A percentile compares a stretch with the other conserved stretches of the same genome.
Evolutionary conservation across 2,113 vertebrate genomes (phyloP).

Genomic region (Xenus cinereus): DNA sequence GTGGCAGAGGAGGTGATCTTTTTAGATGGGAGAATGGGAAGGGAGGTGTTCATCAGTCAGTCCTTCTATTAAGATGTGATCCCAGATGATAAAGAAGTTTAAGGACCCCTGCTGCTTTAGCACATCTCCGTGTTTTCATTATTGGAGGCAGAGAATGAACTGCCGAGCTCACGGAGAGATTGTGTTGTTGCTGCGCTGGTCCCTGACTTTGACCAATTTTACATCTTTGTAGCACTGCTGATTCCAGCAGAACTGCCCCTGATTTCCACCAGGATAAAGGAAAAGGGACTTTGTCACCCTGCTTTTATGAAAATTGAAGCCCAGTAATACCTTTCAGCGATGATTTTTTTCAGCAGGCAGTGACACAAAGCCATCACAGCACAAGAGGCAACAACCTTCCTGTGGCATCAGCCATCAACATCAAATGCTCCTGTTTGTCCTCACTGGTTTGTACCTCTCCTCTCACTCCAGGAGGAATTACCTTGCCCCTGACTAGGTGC

Average conservation of each 20-base stretch:
- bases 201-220: not conserved
- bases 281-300: not conserved
- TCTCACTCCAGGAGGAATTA: conserved; percentile 2
- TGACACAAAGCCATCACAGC: not conserved
- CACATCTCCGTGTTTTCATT: not conserved
- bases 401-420: not conserved
- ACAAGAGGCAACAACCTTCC: not conserved
- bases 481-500: not conserved
- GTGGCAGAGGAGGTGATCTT: conserved; percentile 1
- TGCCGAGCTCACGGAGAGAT: not conserved
- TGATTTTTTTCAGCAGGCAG: not conserved
- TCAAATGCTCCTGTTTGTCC: not conserved
- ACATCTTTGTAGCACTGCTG: not conserved
- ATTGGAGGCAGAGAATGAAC: not conserved
- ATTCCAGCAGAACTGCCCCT: not conserved
- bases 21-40: conserved; percentile 3
- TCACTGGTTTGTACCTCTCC: not conserved
- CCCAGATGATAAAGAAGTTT: conserved; percentile 23
- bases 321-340: not conserved
- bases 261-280: not conserved
- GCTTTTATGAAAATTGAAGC: not conserved
- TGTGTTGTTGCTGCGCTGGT: not conserved
- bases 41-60: conserved; percentile 27
- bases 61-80: conserved; percentile 21
- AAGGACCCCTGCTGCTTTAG: conserved; percentile 17